phyloP scores from a whole-genome alignment of 23 tunicate genomes.

The Ciona savignyi region DNA sequence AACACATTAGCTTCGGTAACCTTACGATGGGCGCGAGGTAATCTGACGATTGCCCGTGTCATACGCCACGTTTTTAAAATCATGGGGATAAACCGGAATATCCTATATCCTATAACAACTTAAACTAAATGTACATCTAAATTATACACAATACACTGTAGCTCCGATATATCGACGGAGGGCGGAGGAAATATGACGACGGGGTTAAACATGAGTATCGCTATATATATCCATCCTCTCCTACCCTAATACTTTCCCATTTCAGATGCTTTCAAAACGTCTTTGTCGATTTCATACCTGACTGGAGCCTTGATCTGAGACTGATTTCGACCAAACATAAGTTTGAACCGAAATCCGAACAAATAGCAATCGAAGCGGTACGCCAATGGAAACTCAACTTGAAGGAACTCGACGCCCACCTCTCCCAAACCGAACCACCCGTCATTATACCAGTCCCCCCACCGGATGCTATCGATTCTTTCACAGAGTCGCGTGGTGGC shows the following conservation, averaged over 20 bases:
- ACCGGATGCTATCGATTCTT: conserved; percentile 3
- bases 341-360: conserved; percentile 7
- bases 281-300: conserved; percentile 43
- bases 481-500: neutral
- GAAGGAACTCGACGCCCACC: conserved; percentile 3
- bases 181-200: too few species aligned
- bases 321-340: conserved; percentile 23
- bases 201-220: too few species aligned
- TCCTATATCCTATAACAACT: too few species aligned
- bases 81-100: too few species aligned
- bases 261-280: conserved; percentile 43
- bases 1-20: too few species aligned
- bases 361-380: neutral
- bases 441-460: conserved; percentile 7
- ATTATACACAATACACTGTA: too few species aligned
- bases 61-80: too few species aligned
- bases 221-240: too few species aligned
- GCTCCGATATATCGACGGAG: too few species aligned
- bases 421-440: conserved; percentile 6
- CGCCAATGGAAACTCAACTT: conserved; percentile 5
- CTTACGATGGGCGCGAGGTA: too few species aligned
- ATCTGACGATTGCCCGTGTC: too few species aligned
- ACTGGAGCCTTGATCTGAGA: conserved; percentile 5
- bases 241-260: neutral
- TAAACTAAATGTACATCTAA: too few species aligned